phyloP scores from a whole-genome alignment of 2,797 vertebrate genomes.

The Heliangelus exortis region DNA sequence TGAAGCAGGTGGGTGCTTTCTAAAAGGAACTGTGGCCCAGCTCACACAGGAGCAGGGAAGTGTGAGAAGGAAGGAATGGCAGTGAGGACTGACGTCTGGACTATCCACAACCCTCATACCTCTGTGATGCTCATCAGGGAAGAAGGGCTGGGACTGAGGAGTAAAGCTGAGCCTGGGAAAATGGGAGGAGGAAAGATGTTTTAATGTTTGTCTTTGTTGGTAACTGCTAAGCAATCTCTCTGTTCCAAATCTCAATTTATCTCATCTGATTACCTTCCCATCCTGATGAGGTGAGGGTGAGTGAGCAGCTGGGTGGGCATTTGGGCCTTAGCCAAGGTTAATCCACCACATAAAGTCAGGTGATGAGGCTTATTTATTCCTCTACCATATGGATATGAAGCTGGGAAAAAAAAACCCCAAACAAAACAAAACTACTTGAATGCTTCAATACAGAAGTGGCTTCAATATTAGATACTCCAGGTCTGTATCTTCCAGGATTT shows the following conservation, averaged over 20 bases:
- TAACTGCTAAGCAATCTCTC: not conserved
- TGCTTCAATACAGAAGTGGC: not conserved
- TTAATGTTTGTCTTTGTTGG: not conserved
- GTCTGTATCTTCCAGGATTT: not conserved
- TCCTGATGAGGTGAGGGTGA: not conserved
- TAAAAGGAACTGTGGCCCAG: not conserved
- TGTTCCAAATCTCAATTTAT: not conserved
- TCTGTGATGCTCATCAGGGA: rapidly evolving
- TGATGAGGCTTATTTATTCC: not conserved
- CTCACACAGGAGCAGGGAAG: rapidly evolving
- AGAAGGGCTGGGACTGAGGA: not conserved
- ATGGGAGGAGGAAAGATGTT: not conserved
- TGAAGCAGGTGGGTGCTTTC: not conserved
- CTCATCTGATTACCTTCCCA: not conserved
- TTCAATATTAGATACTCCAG: not conserved
- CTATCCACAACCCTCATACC: not conserved
- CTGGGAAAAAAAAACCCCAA: not conserved
- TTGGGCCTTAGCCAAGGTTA: not conserved
- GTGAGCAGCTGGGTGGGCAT: not conserved
- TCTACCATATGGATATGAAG: not conserved
- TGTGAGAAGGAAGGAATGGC: not conserved
- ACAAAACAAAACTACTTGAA: not conserved
- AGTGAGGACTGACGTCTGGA: not conserved
- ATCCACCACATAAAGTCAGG: not conserved
- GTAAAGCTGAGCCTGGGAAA: not conserved